Evolutionary conservation across 2,113 vertebrate genomes (phyloP), one percentile per base, ranked within the genome.

Genomic region (Excalfactoria chinensis): DNA sequence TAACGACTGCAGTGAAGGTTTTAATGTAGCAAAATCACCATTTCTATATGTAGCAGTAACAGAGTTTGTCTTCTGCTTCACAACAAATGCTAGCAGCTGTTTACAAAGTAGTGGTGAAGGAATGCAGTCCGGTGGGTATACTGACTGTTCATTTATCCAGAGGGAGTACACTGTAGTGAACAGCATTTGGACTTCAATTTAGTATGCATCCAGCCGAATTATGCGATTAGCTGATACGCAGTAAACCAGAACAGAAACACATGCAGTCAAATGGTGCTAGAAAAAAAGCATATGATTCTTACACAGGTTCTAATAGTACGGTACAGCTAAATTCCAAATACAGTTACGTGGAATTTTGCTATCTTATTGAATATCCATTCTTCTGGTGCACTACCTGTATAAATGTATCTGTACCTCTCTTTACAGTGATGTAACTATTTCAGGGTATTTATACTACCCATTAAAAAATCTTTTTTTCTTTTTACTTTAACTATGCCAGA

Each of bases 181-280:
- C 91, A 96, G 93, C 94, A 96, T 96, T 95, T 90, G 91, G 94
- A 90, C 87, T 96, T 96, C 93, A 97, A 96, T 97, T 97, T 94
- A 92, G 93, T 86, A 94, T 94, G 94, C 95, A 97, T 96, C 95
- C 97, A 97, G 92, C 94, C 90, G 79, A 93, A 94, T 96, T 97
- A 97, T 93, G 85, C 74, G 81, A 97, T 97, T 95, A 97, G 90
- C 95, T 93, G 96, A 93, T 96, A 97, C 70, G 89, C 95, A 97
- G 78, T 97, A 97, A 97, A 93, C 95, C 90, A 93, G 90, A 97
- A 93, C 95, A 97, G 96, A 96, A 97, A 95, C 93, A 95, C 91
- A 88, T 93, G 95, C 93, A 95, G 69, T 70, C 75, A 71, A 91
- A 91, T 85, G 91, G 91, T 95, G 89, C 91, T 73, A 78, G 75